Evolutionary conservation across 2,797 vertebrate genomes (phyloP).

Genomic region (Danio choprae): DNA sequence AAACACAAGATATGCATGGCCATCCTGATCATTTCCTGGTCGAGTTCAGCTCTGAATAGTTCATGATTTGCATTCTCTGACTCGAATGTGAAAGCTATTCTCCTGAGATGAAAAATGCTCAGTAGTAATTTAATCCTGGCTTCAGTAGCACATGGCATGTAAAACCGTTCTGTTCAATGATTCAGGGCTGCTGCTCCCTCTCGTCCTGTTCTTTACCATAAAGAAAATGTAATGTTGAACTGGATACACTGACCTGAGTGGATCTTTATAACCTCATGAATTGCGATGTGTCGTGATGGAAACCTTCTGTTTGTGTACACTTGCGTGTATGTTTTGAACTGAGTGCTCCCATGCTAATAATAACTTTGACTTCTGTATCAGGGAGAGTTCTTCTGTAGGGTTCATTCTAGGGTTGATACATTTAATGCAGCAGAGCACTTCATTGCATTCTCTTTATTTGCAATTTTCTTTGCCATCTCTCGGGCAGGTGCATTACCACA

Average conservation of each 20-base stretch:
- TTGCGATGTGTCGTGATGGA: neutral
- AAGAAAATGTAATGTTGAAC: slow-evolving; percentile 1
- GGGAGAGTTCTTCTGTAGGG: slow-evolving; percentile 30
- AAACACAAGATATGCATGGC: slow-evolving; percentile 57
- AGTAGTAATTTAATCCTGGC: slow-evolving; percentile 6
- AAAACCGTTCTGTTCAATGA: slow-evolving; percentile 26
- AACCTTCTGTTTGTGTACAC: slow-evolving; percentile 17
- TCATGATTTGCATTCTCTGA: slow-evolving; percentile 45
- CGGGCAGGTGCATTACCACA: slow-evolving; percentile 19
- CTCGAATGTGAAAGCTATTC: slow-evolving; percentile 49
- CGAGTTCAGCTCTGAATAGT: slow-evolving; percentile 52
- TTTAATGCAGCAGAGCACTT: slow-evolving; percentile 28
- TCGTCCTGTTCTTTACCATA: neutral
- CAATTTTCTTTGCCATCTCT: slow-evolving; percentile 19
- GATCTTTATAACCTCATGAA: slow-evolving; percentile 26
- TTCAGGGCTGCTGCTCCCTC: slow-evolving; percentile 13
- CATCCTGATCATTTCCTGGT: slow-evolving; percentile 60
- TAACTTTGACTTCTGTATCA: slow-evolving; percentile 62
- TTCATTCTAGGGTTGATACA: slow-evolving; percentile 41
- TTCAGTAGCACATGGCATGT: slow-evolving; percentile 21
- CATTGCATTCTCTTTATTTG: neutral
- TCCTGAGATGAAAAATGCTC: slow-evolving; percentile 46
- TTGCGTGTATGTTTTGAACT: slow-evolving; percentile 7
- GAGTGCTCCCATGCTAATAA: slow-evolving; percentile 60
- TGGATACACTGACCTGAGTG: slow-evolving; percentile 11